Evolutionary conservation across 2,113 vertebrate species (phyloP), one percentile per base, ranked within the genome.

Genomic region (Synchiropus splendidus): DNA sequence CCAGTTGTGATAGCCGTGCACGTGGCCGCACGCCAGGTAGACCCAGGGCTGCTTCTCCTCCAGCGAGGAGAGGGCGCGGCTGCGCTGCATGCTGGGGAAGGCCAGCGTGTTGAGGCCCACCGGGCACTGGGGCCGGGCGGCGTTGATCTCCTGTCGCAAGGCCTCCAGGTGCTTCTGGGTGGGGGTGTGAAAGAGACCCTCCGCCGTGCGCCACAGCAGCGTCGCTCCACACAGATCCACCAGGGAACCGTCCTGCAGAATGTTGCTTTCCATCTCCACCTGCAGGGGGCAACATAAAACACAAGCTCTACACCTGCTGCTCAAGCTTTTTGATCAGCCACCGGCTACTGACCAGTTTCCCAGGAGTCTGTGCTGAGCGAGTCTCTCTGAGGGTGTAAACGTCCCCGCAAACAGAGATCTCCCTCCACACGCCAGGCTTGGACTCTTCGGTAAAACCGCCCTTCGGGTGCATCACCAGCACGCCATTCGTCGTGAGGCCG

Each of bases 41-140:
- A 91, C 94, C 94, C 94, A 97, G 0, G 94, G 94, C 83, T 94
- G 93, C 72, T 97, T 98, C 59, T 99, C 95, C 63, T 98, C 92
- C 15, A 94, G 89, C 17, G 90, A 87, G n/a, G 93, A 88, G 3
- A 96, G 88, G 69, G 91, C 92, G 2, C 95, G 92, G 45, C 91
- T 93, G 59, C 89, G 84, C 40, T 85, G 89, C 84, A 98, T 93
- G 85, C 94, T 98, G 81, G 95, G 95, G 57, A 99, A 98, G 8
- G 91, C 95, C 31, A 99, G 62, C 2, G 95, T 97, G 82, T 98
- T 99, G 32, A 99, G 83, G 16, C 95, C 94, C 6, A 98, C 94
- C 0, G 95, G 95, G 35, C 95, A 98, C 86, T 98, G 95, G 0
- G 95, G 94, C 2, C 94, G 66, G 0, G 89, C 91, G 0, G 95